Evolutionary conservation across 2,888 invertebrate species (phyloP).

Genomic region (Epistrophe eligans): DNA sequence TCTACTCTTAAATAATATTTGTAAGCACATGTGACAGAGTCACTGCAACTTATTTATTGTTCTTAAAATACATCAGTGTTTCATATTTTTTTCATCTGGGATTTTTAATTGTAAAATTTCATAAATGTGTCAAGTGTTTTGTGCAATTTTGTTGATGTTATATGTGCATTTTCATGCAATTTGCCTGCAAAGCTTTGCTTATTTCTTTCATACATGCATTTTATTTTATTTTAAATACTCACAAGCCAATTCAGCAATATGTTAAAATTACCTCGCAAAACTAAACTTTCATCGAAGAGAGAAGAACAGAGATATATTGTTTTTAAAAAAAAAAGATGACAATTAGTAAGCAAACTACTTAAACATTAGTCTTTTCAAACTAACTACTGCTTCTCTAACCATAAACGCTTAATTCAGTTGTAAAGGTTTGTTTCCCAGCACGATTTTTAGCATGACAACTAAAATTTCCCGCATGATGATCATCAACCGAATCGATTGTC

Average conservation of each 20-base stretch:
- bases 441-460: conserved; percentile 90
- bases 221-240: conserved; percentile 37
- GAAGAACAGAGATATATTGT: neutral
- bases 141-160: conserved; percentile 48
- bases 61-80: neutral
- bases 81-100: neutral
- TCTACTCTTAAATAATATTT: neutral
- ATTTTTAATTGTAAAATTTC: neutral
- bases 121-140: conserved; percentile 35
- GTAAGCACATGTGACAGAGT: neutral
- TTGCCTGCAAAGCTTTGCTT: conserved; percentile 47
- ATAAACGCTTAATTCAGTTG: conserved; percentile 89
- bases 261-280: neutral
- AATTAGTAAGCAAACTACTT: conserved; percentile 69
- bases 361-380: conserved; percentile 48
- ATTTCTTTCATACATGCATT: conserved; percentile 56
- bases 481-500: conserved; percentile 87
- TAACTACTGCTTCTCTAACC: conserved; percentile 84
- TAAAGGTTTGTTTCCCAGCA: conserved; percentile 89
- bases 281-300: neutral
- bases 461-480: conserved; percentile 90
- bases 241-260: conserved; percentile 46
- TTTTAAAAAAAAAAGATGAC: neutral
- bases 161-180: conserved; percentile 62
- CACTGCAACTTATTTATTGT: neutral